phyloP scores from a whole-genome alignment of 2,797 vertebrate genomes.

The Oryzias sinensis region DNA sequence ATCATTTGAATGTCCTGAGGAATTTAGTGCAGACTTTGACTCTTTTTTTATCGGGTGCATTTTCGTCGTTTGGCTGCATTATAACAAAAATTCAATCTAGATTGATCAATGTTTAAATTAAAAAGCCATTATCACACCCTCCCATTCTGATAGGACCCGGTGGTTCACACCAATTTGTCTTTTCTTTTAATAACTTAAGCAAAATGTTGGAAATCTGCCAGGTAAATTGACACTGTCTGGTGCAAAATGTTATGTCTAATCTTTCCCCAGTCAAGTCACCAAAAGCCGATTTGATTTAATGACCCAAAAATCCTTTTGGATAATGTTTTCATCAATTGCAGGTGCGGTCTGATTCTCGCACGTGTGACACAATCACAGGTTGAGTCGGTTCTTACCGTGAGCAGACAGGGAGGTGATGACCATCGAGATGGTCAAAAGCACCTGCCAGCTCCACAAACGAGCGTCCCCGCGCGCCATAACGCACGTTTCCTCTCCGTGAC shows the following conservation, averaged over 20 bases:
- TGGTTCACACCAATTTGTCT: neutral
- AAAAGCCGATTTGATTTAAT: neutral
- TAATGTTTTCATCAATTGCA: conserved; percentile 17
- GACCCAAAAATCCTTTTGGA: neutral
- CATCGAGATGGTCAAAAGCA: conserved; percentile 67
- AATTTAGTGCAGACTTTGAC: conserved; percentile 20
- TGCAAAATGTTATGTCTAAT: neutral
- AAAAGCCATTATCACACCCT: neutral
- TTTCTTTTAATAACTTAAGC: neutral
- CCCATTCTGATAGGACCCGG: conserved; percentile 3
- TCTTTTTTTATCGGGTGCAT: conserved; percentile 51
- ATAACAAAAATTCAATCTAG: neutral
- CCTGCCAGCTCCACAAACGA: conserved; percentile 61
- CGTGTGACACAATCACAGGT: conserved; percentile 44
- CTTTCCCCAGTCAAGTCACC: neutral
- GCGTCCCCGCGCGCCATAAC: conserved; percentile 56
- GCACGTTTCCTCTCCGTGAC: conserved; percentile 4
- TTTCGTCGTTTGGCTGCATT: neutral
- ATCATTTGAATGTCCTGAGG: conserved; percentile 33
- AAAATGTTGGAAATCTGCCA: neutral
- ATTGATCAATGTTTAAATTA: neutral
- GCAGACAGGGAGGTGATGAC: conserved; percentile 54
- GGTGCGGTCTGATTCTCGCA: conserved; percentile 40
- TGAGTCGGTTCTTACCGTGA: conserved; percentile 69
- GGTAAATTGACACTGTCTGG: neutral